A percentile compares a stretch with the other conserved stretches of the same genome.
These are phyloP conservation scores for Pseudochirops corinnae DNA, from an alignment of 2,797 vertebrate genomes.

Conservation along the genomic window DNA sequence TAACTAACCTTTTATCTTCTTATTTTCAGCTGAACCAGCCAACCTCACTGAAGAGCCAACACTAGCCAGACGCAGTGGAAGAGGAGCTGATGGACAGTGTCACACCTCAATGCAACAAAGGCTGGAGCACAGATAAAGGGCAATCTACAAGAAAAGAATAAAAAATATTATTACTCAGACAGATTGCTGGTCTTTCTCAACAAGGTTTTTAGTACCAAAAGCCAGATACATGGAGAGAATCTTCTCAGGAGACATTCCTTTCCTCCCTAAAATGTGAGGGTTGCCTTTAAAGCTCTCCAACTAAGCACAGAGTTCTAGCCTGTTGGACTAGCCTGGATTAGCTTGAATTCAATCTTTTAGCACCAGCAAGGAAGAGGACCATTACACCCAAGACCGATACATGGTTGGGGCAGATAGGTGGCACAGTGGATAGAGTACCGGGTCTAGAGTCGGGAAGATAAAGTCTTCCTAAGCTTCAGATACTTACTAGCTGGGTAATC, in stretches of 20 bases:
- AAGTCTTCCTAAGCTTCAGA: not conserved
- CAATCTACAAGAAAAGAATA: constrained; percentile 67
- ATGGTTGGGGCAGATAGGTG: too few relatives aligned
- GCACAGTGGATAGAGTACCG: not conserved
- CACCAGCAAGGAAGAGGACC: not conserved
- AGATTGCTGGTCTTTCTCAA: not conserved
- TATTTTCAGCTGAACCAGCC: constrained; percentile 72
- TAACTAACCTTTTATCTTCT: constrained; percentile 80
- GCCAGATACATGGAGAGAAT: not conserved
- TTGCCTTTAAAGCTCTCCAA: not conserved
- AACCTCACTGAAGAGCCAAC: constrained; percentile 75
- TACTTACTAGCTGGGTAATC: not conserved
- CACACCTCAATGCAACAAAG: constrained; percentile 79
- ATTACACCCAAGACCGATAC: not conserved
- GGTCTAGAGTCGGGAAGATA: not conserved
- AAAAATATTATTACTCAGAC: not conserved
- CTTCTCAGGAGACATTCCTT: not conserved
- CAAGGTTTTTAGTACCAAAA: not conserved
- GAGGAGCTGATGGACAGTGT: constrained; percentile 71
- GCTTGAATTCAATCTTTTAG: not conserved
- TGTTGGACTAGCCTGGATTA: not conserved
- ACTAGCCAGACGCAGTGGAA: constrained; percentile 57
- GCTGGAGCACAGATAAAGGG: constrained; percentile 69
- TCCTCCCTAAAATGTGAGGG: not conserved
- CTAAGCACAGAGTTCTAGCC: not conserved